These are phyloP conservation scores for Cryptoblepharus egeriae DNA, from an alignment of 2,797 vertebrate species.

Conservation along the genomic window DNA sequence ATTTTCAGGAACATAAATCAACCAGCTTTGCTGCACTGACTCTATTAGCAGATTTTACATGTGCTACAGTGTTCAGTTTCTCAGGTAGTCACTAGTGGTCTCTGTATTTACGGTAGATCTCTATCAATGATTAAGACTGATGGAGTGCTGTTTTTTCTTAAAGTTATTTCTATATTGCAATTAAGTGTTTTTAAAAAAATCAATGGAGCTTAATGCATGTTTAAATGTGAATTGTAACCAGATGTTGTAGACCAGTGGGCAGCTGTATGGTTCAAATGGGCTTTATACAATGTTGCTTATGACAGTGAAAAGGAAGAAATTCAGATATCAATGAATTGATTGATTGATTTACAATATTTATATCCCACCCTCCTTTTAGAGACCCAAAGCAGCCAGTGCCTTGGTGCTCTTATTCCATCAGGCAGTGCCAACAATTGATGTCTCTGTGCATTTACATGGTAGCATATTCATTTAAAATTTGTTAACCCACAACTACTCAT, in stretches of 20 bases:
- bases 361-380: no score
- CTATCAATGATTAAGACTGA: constrained; percentile 39
- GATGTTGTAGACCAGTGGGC: background rate
- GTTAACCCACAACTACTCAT: background rate
- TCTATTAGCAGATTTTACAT: constrained; percentile 30
- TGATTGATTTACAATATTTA: no score
- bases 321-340: background rate
- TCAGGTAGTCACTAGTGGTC: constrained; percentile 39
- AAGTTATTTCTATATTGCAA: background rate
- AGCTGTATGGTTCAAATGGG: background rate
- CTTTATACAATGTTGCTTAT: constrained; percentile 35
- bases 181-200: constrained; percentile 35
- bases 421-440: background rate
- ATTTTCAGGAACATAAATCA: constrained; percentile 37
- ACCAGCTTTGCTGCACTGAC: constrained; percentile 33
- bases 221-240: background rate
- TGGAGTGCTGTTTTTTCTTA: constrained; percentile 15
- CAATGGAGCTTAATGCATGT: constrained; percentile 20
- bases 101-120: constrained; percentile 31
- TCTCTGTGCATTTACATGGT: background rate
- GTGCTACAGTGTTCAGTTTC: constrained; percentile 35
- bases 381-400: no score
- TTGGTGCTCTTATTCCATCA: no score
- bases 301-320: constrained; percentile 29
- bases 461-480: background rate